Evolutionary conservation across 2,797 vertebrate species (phyloP).

Genomic region (Trematomus bernacchii): DNA sequence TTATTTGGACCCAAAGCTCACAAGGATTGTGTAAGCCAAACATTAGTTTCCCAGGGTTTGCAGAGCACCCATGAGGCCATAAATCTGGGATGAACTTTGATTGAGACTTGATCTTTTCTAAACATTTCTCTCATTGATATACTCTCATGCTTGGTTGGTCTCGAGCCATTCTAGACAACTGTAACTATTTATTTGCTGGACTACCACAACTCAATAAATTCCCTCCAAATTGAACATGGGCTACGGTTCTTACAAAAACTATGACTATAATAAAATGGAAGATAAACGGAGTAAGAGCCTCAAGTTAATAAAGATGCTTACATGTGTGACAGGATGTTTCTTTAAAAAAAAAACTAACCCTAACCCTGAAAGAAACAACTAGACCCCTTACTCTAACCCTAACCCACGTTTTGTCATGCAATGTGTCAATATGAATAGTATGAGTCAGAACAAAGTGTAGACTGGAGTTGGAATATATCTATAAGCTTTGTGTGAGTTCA

Average conservation of each 20-base stretch:
- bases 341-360: no score
- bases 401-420: not conserved
- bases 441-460: not conserved
- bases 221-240: not conserved
- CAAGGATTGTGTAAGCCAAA: not conserved
- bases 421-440: not conserved
- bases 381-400: no score
- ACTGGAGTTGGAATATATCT: conserved; percentile 4
- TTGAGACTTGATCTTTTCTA: no score
- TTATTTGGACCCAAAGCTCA: conserved; percentile 1
- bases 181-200: no score
- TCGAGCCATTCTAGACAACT: not conserved
- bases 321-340: no score
- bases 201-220: not conserved
- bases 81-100: not conserved
- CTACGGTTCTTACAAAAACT: not conserved
- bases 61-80: not conserved
- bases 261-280: no score
- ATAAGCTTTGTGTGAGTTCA: not conserved
- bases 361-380: no score
- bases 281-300: no score
- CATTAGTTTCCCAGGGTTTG: not conserved
- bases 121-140: not conserved
- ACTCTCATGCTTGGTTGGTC: not conserved
- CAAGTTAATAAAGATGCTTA: no score